These are phyloP conservation scores for Xiphophorus maculatus DNA, from an alignment of 2,113 vertebrate genomes.

Conservation along the genomic window DNA sequence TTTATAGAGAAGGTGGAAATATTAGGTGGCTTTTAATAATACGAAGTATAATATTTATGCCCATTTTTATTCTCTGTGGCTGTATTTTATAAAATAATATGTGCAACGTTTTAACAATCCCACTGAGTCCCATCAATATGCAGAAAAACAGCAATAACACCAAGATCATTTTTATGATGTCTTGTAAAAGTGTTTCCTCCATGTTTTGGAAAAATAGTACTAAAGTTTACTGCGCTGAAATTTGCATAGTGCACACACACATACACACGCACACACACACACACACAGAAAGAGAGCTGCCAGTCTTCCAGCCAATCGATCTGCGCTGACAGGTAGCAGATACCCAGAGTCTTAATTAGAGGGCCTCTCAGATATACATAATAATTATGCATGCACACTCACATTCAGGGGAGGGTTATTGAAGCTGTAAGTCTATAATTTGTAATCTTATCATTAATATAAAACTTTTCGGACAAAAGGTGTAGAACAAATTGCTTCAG, in stretches of 20 bases:
- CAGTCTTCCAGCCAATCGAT: conserved; percentile 72
- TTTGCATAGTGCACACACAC: neutral
- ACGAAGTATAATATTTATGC: neutral
- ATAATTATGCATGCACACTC: conserved; percentile 27
- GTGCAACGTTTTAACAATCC: neutral
- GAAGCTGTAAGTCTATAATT: conserved; percentile 16
- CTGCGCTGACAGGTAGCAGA: conserved; percentile 74
- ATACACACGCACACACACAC: conserved; percentile 13
- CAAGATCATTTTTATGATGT: neutral
- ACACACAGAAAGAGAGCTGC: conserved; percentile 56
- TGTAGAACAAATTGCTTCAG: neutral
- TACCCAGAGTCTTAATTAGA: conserved; percentile 81
- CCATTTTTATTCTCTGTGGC: neutral
- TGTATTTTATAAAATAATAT: too few species aligned
- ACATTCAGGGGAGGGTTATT: conserved; percentile 36
- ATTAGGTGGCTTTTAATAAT: neutral
- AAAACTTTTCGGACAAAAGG: neutral
- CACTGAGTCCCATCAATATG: too few species aligned
- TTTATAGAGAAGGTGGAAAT: neutral
- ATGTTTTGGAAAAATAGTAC: neutral
- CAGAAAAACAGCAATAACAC: neutral
- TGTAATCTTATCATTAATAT: conserved; percentile 14
- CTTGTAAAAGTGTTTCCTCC: neutral
- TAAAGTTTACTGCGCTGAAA: conserved; percentile 7
- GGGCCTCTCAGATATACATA: conserved; percentile 65